Evolutionary conservation across 2,888 invertebrate species (phyloP).

Genomic region (Drosophila macrothrix): DNA sequence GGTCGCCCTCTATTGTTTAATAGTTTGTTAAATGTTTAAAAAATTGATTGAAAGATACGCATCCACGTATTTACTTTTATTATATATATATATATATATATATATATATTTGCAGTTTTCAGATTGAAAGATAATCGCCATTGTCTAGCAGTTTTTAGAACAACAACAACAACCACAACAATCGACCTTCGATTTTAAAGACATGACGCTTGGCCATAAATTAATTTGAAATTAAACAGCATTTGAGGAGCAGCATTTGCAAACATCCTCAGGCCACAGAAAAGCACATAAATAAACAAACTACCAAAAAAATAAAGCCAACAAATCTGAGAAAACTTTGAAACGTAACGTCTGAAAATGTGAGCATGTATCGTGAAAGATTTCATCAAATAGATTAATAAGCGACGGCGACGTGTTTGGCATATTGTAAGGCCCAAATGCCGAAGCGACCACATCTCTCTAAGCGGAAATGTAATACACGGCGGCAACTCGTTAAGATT

Average conservation of each 20-base stretch:
- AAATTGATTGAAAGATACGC: conserved; percentile 63
- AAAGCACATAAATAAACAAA: conserved; percentile 28
- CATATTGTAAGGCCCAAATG: conserved; percentile 49
- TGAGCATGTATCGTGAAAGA: conserved; percentile 58
- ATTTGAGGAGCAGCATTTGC: conserved; percentile 39
- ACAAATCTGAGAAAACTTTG: conserved; percentile 34
- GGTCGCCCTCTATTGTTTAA: conserved; percentile 35
- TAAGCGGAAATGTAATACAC: conserved; percentile 71
- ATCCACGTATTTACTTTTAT: conserved; percentile 38
- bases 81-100: conserved; percentile 2
- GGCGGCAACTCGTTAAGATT: conserved; percentile 59
- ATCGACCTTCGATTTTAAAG: conserved; percentile 46
- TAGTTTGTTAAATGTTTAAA: conserved; percentile 31
- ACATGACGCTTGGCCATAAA: conserved; percentile 55
- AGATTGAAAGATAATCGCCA: conserved; percentile 63
- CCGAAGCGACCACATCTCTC: conserved; percentile 24
- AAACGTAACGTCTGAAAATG: conserved; percentile 60
- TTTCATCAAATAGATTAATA: conserved; percentile 78
- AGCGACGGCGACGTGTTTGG: conserved; percentile 73
- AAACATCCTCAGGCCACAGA: conserved; percentile 47
- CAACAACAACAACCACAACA: conserved; percentile 15
- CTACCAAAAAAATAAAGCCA: conserved; percentile 22
- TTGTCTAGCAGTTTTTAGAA: conserved; percentile 47
- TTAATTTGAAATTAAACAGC: conserved; percentile 56
- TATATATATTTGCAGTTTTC: conserved; percentile 30